These are phyloP conservation scores for Mythimna vitellina DNA, from an alignment of 2,888 invertebrate genomes.

Conservation along the genomic window DNA sequence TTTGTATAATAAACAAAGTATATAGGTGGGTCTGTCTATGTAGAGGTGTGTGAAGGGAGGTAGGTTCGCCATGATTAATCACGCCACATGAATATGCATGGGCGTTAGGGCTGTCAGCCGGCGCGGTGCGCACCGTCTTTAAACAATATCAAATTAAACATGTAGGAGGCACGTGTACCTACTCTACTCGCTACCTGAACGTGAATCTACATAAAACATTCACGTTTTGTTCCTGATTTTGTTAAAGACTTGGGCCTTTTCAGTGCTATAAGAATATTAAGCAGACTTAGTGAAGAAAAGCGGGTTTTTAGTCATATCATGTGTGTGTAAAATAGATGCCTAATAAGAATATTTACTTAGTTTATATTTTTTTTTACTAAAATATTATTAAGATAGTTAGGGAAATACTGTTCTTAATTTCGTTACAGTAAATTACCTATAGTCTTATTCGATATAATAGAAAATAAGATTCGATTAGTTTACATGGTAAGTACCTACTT, in stretches of 20 bases:
- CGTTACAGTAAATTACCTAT: background rate
- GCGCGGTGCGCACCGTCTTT: conserved; percentile 80
- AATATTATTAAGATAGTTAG: background rate
- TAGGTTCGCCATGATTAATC: conserved; percentile 84
- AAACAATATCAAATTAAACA: conserved; percentile 88
- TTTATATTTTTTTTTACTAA: background rate
- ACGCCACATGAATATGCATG: conserved; percentile 88
- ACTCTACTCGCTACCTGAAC: conserved; percentile 58
- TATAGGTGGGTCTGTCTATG: conserved; percentile 48
- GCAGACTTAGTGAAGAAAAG: conserved; percentile 23
- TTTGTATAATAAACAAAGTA: conserved; percentile 71
- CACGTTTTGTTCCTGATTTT: conserved; percentile 58
- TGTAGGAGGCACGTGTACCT: conserved; percentile 69
- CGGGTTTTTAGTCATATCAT: conserved; percentile 21
- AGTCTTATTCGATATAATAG: background rate
- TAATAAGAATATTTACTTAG: conserved; percentile 2
- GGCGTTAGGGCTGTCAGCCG: conserved; percentile 83
- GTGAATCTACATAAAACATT: conserved; percentile 60
- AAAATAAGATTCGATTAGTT: background rate
- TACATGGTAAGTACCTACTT: background rate
- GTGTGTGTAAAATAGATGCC: background rate
- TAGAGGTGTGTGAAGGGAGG: conserved; percentile 71
- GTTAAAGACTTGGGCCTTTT: conserved; percentile 41
- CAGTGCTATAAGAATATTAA: conserved; percentile 44
- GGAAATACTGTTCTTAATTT: background rate